Conservation (phyloP, 1,140 invertebrate species). For the Papilio helenus region DNA sequence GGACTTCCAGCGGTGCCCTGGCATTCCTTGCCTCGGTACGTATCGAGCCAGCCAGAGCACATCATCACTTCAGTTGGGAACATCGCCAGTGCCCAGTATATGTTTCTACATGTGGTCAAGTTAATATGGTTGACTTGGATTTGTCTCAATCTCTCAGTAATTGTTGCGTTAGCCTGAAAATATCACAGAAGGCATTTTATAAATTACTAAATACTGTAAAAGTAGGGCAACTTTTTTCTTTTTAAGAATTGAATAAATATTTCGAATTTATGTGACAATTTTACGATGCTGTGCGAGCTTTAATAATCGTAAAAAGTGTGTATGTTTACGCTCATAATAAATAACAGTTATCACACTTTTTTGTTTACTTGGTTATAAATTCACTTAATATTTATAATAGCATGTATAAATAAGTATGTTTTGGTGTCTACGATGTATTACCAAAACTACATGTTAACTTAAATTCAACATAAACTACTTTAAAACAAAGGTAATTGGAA, state of each 20-base stretch:
- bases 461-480: too few species aligned
- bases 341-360: not conserved
- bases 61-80: slow-evolving; percentile 50
- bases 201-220: too few species aligned
- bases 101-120: slow-evolving; percentile 42
- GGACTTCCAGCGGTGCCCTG: slow-evolving; percentile 58
- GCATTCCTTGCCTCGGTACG: slow-evolving; percentile 44
- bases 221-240: not conserved
- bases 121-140: slow-evolving; percentile 53
- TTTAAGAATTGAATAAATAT: not conserved
- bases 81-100: slow-evolving; percentile 37
- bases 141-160: slow-evolving; percentile 52
- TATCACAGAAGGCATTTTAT: not conserved
- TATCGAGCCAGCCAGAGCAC: slow-evolving; percentile 47
- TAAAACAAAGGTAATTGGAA: too few species aligned
- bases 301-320: not conserved
- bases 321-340: not conserved
- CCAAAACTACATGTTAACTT: not conserved
- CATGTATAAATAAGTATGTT: not conserved
- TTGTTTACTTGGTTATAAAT: not conserved
- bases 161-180: slow-evolving; percentile 43
- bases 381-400: too few species aligned
- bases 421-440: not conserved
- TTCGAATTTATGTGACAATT: not conserved
- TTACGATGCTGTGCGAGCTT: not conserved